Evolutionary conservation across 64 coral and sea anemone species (phyloP).

Genomic region (Actinia equina): DNA sequence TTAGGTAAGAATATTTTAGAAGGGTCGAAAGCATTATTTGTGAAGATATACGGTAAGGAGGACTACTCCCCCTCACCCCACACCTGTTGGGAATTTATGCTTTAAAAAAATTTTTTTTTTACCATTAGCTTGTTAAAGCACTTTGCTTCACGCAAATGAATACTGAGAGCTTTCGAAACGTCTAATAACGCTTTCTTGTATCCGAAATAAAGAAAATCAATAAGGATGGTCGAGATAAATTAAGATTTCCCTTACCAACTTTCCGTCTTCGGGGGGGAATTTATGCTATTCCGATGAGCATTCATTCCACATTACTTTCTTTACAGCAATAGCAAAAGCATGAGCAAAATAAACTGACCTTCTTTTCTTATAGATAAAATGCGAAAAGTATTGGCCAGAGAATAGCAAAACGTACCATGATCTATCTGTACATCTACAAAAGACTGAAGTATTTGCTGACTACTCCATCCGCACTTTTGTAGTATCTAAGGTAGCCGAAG

Average conservation of each 20-base stretch:
- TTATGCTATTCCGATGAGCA: too few species aligned
- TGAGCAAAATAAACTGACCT: too few species aligned
- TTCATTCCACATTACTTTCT: too few species aligned
- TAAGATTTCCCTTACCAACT: conserved; percentile 24
- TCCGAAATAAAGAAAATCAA: conserved; percentile 3
- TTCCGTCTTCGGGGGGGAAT: background rate
- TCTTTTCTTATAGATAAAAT: background rate
- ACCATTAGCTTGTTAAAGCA: conserved; percentile 9
- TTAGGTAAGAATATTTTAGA: too few species aligned
- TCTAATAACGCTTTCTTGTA: conserved; percentile 7
- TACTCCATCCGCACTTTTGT: conserved; percentile 45
- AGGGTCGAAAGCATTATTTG: too few species aligned
- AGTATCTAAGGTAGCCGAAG: conserved; percentile 19
- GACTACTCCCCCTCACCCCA: too few species aligned
- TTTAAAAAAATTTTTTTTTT: conserved; percentile 37
- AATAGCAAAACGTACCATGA: background rate
- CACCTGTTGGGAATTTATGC: too few species aligned
- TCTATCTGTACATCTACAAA: conserved; percentile 18
- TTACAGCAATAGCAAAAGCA: too few species aligned
- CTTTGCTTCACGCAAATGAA: background rate
- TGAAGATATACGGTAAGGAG: too few species aligned
- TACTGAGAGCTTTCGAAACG: background rate
- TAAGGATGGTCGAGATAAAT: conserved; percentile 14
- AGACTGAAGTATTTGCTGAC: conserved; percentile 49
- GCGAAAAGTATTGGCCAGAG: conserved; percentile 25